Base-by-base conservation (phyloP, 2,113 vertebrate species). In the Eonycteris spelaea region DNA sequence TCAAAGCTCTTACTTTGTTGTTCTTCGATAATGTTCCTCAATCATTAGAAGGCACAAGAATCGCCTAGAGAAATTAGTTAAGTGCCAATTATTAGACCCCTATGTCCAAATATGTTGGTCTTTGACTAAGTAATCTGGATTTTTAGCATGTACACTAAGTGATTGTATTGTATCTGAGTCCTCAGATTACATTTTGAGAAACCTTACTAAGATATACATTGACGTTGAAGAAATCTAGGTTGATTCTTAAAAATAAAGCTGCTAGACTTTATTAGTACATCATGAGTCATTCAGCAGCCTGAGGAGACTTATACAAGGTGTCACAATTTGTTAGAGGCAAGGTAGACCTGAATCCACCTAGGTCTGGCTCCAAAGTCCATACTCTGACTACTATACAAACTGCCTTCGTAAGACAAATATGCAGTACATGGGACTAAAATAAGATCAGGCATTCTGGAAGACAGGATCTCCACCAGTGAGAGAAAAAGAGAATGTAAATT, bases 161-260 rank as follows among this genome's bases (percentile, higher is more conserved):
- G 13, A 90, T 83, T 84, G 5, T 91, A 13, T 75, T 57, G 16
- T 11, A 73, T n/a, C 35, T 84, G 70, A 93, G 40, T 68, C 26
- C 19, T 77, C 33, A 48, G 33, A 75, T 85, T 63, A 21, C 24
- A 82, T 83, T 97, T 79, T 92, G 84, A 94, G 79, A 94, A 92
- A 61, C 0, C 0, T 51, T 94, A 86, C 48, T 77, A 71, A 77
- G 61, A 22, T 92, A 65, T 43, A 65, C 28, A 67, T 65, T n/a
- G 38, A 67, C 18, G 65, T 3, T 61, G 59, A 90, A 82, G 33
- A 77, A 86, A 77, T 83, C 26, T 67, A 59, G 48, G 22, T 21
- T 73, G 68, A 45, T 65, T 45, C 35, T 93, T 88, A 80, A 79
- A 91, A 89, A 89, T 38, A 77, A 63, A 11, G 45, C 30, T 45